Evolutionary conservation across 2,888 invertebrate species (phyloP), one percentile per base, ranked within the genome.

Genomic region (Campopleginae sp.): DNA sequence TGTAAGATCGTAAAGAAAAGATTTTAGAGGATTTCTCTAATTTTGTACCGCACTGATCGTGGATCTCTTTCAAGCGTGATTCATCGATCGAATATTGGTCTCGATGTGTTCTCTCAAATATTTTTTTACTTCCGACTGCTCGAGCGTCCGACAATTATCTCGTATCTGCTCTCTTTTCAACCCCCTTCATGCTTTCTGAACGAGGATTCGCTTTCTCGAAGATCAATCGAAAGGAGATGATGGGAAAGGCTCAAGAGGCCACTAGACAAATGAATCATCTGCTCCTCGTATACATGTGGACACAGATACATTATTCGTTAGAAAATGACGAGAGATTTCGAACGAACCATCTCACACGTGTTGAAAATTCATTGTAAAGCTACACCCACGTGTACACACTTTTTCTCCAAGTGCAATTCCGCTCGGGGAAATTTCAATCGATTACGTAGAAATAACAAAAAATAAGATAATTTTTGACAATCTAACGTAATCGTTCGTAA

Each of bases 231-330:
- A 61, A 27, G 48, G 63, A 44, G 66, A 74, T 66, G 74, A 54
- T 66, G 46, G 74, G 33, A 72, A 82, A 76, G 42, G 72, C 79
- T 82, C 82, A 75, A 82, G 85, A 80, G 85, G 76, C 76, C 84
- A 81, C 84, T 81, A 81, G 84, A 82, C 77, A 61, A 82, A 77
- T 85, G 82, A 82, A 85, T 85, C 85, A 85, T 85, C 78, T 5
- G 27, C 54, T 74, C 48, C 38, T 66, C 79, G 65, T 66, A 33
- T 23, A 33, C 48, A 48, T 44, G 12, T 51, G 38, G 46, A 33
- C 44, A 63, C 58, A 54, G 44, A 44, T 68, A 27, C 46, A 68
- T 19, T 27, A 27, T 65, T 48, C 46, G 10, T 17, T 48, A 72
- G 51, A 48, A 77, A 23, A 61, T 48, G 48, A n/a, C 19, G 48